phyloP scores from a whole-genome alignment of 2,888 invertebrate species.

The Oxyteleia sp. region DNA sequence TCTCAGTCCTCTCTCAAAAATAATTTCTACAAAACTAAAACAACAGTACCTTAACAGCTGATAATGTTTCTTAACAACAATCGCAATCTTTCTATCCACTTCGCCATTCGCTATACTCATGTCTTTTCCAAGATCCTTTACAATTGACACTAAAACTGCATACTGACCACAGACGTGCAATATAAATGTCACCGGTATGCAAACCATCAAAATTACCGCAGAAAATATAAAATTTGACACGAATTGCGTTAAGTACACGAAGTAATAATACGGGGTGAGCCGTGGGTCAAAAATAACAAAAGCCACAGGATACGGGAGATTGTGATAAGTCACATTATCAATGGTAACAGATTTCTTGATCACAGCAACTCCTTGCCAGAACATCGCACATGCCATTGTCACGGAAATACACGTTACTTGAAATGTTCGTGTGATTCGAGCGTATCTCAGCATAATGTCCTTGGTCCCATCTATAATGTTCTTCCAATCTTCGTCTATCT shows the following conservation, averaged over 20 bases:
- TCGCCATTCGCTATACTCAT: too few species aligned
- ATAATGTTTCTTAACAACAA: too few species aligned
- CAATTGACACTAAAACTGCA: not conserved
- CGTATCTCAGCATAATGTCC: not conserved
- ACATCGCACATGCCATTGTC: not conserved
- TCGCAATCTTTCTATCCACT: too few species aligned
- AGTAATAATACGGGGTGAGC: not conserved
- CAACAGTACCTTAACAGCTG: too few species aligned
- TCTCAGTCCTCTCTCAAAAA: too few species aligned
- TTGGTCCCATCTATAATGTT: conserved; percentile 1
- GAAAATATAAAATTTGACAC: not conserved
- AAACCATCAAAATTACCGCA: not conserved
- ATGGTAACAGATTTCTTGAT: not conserved
- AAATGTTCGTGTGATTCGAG: not conserved
- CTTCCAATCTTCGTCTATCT: conserved; percentile 1
- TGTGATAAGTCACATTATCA: too few species aligned
- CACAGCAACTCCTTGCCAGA: conserved; percentile 8
- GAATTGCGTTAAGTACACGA: not conserved
- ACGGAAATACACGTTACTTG: not conserved
- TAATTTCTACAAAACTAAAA: too few species aligned
- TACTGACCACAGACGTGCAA: conserved; percentile 14
- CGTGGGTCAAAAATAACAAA: not conserved
- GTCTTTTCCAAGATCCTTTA: not conserved
- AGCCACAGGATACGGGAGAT: not conserved
- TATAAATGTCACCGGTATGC: conserved; percentile 4